Evolutionary conservation across 1,140 invertebrate species (phyloP).

Genomic region (Microvelia longipes): DNA sequence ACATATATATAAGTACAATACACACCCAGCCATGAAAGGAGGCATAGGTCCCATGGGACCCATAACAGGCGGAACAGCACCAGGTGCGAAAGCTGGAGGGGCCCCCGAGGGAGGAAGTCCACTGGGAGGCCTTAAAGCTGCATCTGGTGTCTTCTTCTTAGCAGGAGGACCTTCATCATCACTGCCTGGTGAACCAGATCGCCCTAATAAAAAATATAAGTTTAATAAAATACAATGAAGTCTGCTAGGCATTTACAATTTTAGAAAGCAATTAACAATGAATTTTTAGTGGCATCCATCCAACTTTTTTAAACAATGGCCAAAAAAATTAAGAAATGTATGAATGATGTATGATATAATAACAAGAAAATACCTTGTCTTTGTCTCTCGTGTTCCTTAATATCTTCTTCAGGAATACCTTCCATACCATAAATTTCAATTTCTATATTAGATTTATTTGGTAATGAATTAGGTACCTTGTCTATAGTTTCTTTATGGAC

Average conservation of each 20-base stretch:
- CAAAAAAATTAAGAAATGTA: no score
- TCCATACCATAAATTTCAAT: constrained; percentile 99
- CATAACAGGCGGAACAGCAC: constrained; percentile 40
- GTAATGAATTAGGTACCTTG: constrained; percentile 96
- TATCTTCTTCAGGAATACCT: constrained; percentile 64
- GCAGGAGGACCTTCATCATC: constrained; percentile 63
- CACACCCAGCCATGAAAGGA: constrained; percentile 48
- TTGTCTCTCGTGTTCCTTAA: constrained; percentile 16
- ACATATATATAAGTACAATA: no score
- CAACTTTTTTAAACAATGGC: no score
- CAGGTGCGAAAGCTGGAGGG: constrained; percentile 38
- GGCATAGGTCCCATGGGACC: constrained; percentile 47
- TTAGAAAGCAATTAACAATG: no score
- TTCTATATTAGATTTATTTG: constrained; percentile 94
- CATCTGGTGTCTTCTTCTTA: constrained; percentile 53
- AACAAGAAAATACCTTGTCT: constrained; percentile 8
- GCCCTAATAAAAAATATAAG: constrained; percentile 21
- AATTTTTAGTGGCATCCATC: no score
- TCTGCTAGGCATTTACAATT: no score
- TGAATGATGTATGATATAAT: no score
- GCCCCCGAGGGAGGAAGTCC: constrained; percentile 37
- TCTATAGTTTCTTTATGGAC: constrained; percentile 99
- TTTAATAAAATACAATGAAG: background rate
- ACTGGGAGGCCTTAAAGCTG: constrained; percentile 32
- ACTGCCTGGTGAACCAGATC: constrained; percentile 37